Base-by-base conservation (phyloP, 2,113 vertebrate species). In the Thalassoma bifasciatum region DNA sequence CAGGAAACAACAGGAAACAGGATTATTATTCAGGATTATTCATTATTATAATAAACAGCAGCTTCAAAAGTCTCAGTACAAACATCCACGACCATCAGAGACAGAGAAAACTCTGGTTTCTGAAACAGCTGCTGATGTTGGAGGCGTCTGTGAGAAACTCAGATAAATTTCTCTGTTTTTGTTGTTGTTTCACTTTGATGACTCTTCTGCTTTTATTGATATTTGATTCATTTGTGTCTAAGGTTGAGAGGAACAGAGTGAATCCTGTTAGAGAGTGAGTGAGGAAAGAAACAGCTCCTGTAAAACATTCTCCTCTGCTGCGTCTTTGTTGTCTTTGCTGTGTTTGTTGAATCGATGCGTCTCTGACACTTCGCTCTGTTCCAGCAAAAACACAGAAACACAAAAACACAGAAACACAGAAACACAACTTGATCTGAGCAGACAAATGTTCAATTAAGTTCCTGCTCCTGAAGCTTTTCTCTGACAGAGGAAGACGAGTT, bases 401-500 rank as follows among this genome's bases (percentile, higher is more conserved):
- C n/a, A n/a, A n/a, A n/a, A n/a, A n/a, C n/a, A n/a, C n/a, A n/a
- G n/a, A n/a, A n/a, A n/a, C n/a, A 23, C 3, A 65, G n/a, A n/a
- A n/a, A n/a, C 0, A 23, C 3, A 65, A 16, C 42, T 40, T 17
- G 51, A 51, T 42, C 59, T 49, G 13, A n/a, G 2, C 8, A 57
- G 42, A 54, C 38, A 16, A 54, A 3, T 8, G 36, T 75, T 58
- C 59, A 46, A 49, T 56, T 40, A 54, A 61, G 42, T 30, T 17
- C 46, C 66, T 68, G 21, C 34, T 77, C 23, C 40, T 3, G 23
- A 16, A 30, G 63, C 50, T 62, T 66, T 64, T 24, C 30, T 40
- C 66, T 50, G 53, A 78, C 81, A 79, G n/a, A 63, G 64, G 38
- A 66, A 82, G 49, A 76, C 22, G 21, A 66, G 47, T 21, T 63